A percentile compares a stretch with the other conserved stretches of the same genome.
Conservation (phyloP, 1,140 invertebrate species). For the Brachionus rubens region DNA sequence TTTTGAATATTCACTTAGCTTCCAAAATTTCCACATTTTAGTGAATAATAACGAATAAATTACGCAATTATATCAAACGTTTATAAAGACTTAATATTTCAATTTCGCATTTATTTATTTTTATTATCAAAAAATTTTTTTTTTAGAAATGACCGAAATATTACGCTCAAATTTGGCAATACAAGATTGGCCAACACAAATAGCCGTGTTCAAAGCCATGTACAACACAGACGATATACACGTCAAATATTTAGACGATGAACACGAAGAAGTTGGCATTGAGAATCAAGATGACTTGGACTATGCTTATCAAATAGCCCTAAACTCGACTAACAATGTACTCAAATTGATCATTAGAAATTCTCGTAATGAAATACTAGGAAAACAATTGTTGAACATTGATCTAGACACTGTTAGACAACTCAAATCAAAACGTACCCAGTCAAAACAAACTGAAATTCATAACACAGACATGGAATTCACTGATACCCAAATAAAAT, state of each 20-base stretch:
- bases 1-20: no score
- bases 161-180: neutral
- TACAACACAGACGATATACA: constrained; percentile 6
- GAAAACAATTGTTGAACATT: neutral
- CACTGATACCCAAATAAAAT: constrained; percentile 7
- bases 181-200: neutral
- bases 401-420: neutral
- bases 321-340: neutral
- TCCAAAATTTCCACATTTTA: no score
- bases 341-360: constrained; percentile 8
- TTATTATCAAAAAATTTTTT: no score
- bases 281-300: constrained; percentile 12
- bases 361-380: neutral
- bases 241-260: constrained; percentile 18
- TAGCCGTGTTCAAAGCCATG: neutral
- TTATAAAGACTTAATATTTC: no score
- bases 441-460: neutral
- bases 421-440: neutral
- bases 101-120: no score
- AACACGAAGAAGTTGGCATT: constrained; percentile 39
- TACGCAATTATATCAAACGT: no score
- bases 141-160: neutral
- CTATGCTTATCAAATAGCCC: constrained; percentile 29
- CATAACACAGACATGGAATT: neutral
- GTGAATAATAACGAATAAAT: no score